A percentile compares a stretch with the other conserved stretches of the same genome.
These are phyloP conservation scores for Musca vetustissima DNA, from an alignment of 1,140 invertebrate genomes.

Conservation along the genomic window DNA sequence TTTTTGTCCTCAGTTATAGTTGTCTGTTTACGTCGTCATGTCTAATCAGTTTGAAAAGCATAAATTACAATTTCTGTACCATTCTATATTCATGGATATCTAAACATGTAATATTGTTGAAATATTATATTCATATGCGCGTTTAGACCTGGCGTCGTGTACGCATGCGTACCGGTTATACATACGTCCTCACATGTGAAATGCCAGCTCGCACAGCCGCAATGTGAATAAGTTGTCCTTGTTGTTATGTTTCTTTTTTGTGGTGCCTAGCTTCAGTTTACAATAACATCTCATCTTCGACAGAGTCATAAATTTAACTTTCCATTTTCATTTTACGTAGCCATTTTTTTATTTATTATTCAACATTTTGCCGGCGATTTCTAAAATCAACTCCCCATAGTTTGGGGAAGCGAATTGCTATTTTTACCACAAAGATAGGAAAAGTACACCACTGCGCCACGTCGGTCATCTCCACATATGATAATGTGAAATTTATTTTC, in stretches of 20 bases:
- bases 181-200: neutral
- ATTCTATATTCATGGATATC: too few relatives aligned
- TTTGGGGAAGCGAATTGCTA: too few relatives aligned
- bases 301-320: slow-evolving; percentile 24
- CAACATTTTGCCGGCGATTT: neutral
- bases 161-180: neutral
- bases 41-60: slow-evolving; percentile 14
- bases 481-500: too few relatives aligned
- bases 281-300: slow-evolving; percentile 9
- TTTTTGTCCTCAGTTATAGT: neutral
- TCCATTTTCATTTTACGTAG: slow-evolving; percentile 18
- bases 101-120: neutral
- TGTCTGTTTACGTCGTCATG: neutral
- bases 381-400: too few relatives aligned
- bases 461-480: too few relatives aligned
- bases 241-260: neutral
- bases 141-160: neutral
- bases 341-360: slow-evolving; percentile 18
- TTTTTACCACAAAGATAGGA: too few relatives aligned
- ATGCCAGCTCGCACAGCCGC: neutral
- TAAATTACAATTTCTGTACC: slow-evolving; percentile 19
- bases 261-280: neutral
- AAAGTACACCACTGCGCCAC: neutral
- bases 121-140: slow-evolving; percentile 2
- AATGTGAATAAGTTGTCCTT: neutral